Percentiles rank a stretch among this genome's conserved stretches.
phyloP scores from a whole-genome alignment of 2,888 invertebrate species.

The Brachyopa scutellaris region DNA sequence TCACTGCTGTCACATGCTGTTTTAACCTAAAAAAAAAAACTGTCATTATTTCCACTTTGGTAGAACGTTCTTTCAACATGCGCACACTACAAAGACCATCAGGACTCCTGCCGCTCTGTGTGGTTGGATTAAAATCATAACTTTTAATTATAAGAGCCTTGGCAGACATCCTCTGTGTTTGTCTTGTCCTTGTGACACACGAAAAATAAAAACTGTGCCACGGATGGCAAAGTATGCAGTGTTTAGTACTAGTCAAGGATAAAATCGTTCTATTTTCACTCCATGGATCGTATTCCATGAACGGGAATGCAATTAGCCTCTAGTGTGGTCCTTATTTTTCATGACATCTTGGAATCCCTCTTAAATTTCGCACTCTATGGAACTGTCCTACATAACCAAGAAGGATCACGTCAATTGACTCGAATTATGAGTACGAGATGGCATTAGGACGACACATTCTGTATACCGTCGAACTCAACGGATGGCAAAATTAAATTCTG shows the following conservation, averaged over 20 bases:
- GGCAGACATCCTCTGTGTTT: constrained; percentile 1
- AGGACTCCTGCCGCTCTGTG: neutral
- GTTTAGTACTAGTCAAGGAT: constrained; percentile 15
- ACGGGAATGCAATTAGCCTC: too few relatives aligned
- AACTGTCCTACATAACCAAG: too few relatives aligned
- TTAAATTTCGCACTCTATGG: too few relatives aligned
- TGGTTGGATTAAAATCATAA: constrained; percentile 20
- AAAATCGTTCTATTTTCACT: neutral
- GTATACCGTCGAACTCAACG: too few relatives aligned
- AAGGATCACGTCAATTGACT: too few relatives aligned
- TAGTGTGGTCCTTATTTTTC: too few relatives aligned
- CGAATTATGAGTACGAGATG: too few relatives aligned
- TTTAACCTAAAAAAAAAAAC: constrained; percentile 4
- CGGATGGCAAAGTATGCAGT: neutral
- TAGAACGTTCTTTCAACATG: neutral
- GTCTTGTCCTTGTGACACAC: neutral
- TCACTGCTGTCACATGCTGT: constrained; percentile 2
- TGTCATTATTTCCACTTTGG: constrained; percentile 43
- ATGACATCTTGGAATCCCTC: too few relatives aligned
- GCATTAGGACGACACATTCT: too few relatives aligned
- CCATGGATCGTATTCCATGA: too few relatives aligned
- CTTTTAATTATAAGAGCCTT: constrained; percentile 40
- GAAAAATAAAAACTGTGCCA: neutral
- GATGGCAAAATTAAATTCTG: too few relatives aligned
- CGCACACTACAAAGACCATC: neutral